phyloP scores from a whole-genome alignment of 2,888 invertebrate species.

The Aphelenchoides bicaudatus region DNA sequence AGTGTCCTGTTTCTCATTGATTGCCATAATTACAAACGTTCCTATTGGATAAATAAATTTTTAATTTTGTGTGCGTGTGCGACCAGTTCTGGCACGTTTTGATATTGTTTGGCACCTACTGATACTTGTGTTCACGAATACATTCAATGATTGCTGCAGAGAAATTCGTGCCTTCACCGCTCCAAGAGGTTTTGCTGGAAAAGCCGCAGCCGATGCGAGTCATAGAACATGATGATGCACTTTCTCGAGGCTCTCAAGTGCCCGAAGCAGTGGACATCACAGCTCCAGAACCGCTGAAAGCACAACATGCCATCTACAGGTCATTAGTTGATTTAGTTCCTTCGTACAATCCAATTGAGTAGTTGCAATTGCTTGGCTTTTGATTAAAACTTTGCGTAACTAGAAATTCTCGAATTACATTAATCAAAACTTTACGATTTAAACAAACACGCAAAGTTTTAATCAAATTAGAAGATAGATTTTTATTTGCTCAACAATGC shows the following conservation, averaged over 20 bases:
- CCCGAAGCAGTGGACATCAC: constrained; percentile 40
- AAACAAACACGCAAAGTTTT: constrained; percentile 15
- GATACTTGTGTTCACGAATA: not conserved
- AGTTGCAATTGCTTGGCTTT: constrained; percentile 17
- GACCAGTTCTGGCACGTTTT: no score
- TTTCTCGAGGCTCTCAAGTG: constrained; percentile 44
- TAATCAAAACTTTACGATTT: not conserved
- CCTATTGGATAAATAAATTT: no score
- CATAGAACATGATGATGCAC: constrained; percentile 42
- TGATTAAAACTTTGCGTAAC: constrained; percentile 16
- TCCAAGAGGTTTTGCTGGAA: constrained; percentile 50
- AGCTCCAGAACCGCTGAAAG: constrained; percentile 46
- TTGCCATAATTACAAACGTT: no score
- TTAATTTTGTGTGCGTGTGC: no score
- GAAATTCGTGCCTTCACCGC: constrained; percentile 57
- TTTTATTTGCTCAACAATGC: constrained; percentile 9
- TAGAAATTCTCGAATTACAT: no score
- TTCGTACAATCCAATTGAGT: constrained; percentile 56
- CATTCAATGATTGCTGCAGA: constrained; percentile 40
- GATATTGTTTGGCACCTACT: constrained; percentile 3
- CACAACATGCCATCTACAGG: constrained; percentile 60
- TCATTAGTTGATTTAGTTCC: constrained; percentile 55
- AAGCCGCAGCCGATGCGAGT: constrained; percentile 49
- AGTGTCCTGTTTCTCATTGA: no score
- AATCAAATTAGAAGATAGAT: no score